Base-by-base conservation (phyloP, 2,113 vertebrate species). In the Mohoua ochrocephala region DNA sequence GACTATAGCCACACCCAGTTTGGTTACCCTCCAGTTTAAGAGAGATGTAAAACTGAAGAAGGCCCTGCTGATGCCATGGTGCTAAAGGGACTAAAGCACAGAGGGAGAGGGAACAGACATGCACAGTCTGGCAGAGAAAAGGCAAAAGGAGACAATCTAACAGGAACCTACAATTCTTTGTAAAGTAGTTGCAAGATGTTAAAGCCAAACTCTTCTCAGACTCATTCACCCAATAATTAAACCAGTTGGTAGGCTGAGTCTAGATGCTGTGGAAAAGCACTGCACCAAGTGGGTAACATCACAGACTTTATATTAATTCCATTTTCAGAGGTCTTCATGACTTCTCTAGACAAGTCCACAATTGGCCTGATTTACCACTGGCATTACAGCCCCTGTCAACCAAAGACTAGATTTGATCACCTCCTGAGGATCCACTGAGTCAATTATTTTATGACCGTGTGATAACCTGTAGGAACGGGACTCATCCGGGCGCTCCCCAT, bases 201-300 rank as follows among this genome's bases (percentile, higher is more conserved):
- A 76, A 27, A 84, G 30, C 3, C 33, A 27, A 87, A n/a, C 22
- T 28, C 49, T 61, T 44, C 68, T 53, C 28, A 33, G 26, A 8
- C 18, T 11, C 0, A 0, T 31, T 42, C 89, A 24, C 2, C 27
- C 6, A 57, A 31, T 1, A 3, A 63, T 42, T 15, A 45, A 63
- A 67, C 6, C 26, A 41, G 8, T 8, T 6, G 37, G 31, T 18
- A 49, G 4, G 6, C 0, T 60, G 71, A 49, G 45, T 16, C 7
- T 9, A 24, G 45, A 45, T 11, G 30, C 14, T 15, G 4, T 7
- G 20, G 31, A 57, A 64, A 77, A 64, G 35, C 33, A 60, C 33
- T 69, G 42, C 16, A 19, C 5, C 11, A 33, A 7, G 7, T 28
- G 63, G 13, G 26, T 12, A 47, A 47, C 1, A 0, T 10, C 37